Evolutionary conservation across 2,888 invertebrate genomes (phyloP), one percentile per base, ranked within the genome.

Genomic region (Phrixothrix hirtus): DNA sequence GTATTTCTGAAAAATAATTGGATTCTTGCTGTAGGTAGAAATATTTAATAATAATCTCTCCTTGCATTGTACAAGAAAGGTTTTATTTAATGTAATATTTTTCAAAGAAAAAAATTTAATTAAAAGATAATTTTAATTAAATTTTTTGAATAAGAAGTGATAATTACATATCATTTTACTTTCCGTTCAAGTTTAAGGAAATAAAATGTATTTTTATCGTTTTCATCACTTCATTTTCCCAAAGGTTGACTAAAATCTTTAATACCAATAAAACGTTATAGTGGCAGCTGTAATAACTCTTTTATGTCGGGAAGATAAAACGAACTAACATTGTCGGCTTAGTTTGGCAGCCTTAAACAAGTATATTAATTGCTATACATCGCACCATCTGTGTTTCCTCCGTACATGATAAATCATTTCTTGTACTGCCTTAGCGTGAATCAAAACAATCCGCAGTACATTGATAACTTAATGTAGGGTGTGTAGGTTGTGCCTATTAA

Each of bases 401-500:
- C 25, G 10, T 15, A 15, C 5, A 17, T 7, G 26, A 46, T 46
- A 43, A 43, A 43, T 43, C 42, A 32, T 34, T 9, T 2, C 12
- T 4, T 21, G 16, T 12, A n/a, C n/a, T n/a, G 21, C 31, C 34
- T 42, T 48, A 26, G 17, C 12, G 17, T 10, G 21, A 29, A 29
- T 35, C 34, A 9, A 17, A 6, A 16, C 37, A 30, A 49, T 42
- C 43, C 37, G 15, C 25, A 27, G 29, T 54, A 48, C 55, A 55
- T 58, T 58, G 62, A 58, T 53, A 57, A 56, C 60, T 54, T 60
- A 60, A 60, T 58, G 32, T 31, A 37, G 48, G 58, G 58, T 55
- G 44, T 41, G 35, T 45, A 51, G 47, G 49, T 53, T 51, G 39
- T 60, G 55, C 58, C 63, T 58, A 64, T 62, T 64, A 64, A 65